Evolutionary conservation across 2,113 vertebrate species (phyloP).

Genomic region (Neolamprologus hecqui): DNA sequence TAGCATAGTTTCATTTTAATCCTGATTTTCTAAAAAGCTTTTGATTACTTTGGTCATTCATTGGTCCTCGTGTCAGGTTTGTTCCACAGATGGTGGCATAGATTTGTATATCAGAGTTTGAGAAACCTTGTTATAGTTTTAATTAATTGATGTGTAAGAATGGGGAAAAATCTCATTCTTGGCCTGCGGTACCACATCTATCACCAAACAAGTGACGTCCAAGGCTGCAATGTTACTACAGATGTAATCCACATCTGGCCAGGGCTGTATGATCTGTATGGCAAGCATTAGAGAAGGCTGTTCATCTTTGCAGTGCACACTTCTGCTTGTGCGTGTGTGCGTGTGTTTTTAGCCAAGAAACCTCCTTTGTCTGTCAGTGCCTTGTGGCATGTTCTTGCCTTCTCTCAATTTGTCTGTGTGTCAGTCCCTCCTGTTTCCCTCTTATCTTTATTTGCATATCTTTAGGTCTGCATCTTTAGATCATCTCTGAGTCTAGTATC

Average conservation of each 20-base stretch:
- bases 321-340: background rate
- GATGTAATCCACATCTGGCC: conserved; percentile 41
- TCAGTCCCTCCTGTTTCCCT: background rate
- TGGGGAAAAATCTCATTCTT: background rate
- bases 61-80: background rate
- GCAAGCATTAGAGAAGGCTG: background rate
- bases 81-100: background rate
- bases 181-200: background rate
- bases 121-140: background rate
- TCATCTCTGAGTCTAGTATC: background rate
- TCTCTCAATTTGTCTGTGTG: background rate
- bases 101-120: background rate
- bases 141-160: background rate
- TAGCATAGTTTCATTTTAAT: background rate
- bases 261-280: conserved; percentile 8
- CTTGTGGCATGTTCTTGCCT: background rate
- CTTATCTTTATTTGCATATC: background rate
- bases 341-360: background rate
- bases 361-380: background rate
- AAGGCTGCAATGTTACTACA: conserved; percentile 24
- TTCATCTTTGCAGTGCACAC: background rate
- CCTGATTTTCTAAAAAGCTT: background rate
- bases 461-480: background rate
- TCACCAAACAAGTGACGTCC: background rate
- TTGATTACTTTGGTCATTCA: background rate